Evolutionary conservation across 2,888 invertebrate genomes (phyloP).

Genomic region (Rhyacophila evoluta): DNA sequence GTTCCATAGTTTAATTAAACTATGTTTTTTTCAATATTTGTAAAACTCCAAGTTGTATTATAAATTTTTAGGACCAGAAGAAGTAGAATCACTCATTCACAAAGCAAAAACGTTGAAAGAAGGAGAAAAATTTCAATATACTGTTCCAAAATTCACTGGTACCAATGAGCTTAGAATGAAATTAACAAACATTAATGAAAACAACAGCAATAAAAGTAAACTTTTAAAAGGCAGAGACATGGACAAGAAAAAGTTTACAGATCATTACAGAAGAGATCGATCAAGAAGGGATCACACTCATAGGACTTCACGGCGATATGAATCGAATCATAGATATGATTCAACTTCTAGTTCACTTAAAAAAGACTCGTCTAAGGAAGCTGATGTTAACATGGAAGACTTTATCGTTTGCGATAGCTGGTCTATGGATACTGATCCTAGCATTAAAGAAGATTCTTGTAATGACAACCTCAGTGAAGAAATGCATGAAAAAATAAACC

Average conservation of each 20-base stretch:
- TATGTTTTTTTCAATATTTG: no score
- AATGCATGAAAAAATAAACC: neutral
- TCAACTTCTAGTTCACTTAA: constrained; percentile 57
- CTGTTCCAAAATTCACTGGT: neutral
- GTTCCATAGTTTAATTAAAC: no score
- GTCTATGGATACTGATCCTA: constrained; percentile 61
- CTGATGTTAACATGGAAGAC: constrained; percentile 60
- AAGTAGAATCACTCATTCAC: constrained; percentile 53
- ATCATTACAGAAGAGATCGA: constrained; percentile 47
- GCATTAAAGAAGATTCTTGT: constrained; percentile 55
- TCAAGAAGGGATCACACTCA: constrained; percentile 56
- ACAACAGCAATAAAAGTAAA: no score
- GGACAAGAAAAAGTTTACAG: constrained; percentile 29
- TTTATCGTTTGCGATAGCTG: constrained; percentile 68
- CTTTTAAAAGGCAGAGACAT: constrained; percentile 54
- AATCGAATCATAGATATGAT: constrained; percentile 45
- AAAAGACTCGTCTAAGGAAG: constrained; percentile 34
- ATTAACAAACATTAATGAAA: no score
- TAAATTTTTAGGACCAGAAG: constrained; percentile 35
- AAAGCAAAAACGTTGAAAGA: constrained; percentile 55
- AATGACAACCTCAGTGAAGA: neutral
- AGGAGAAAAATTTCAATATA: constrained; percentile 36
- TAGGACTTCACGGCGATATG: constrained; percentile 41
- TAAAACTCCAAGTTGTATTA: no score
- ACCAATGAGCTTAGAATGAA: no score